These are phyloP conservation scores for Agonopterix alstromeriana DNA, from an alignment of 2,888 invertebrate species.

Conservation along the genomic window DNA sequence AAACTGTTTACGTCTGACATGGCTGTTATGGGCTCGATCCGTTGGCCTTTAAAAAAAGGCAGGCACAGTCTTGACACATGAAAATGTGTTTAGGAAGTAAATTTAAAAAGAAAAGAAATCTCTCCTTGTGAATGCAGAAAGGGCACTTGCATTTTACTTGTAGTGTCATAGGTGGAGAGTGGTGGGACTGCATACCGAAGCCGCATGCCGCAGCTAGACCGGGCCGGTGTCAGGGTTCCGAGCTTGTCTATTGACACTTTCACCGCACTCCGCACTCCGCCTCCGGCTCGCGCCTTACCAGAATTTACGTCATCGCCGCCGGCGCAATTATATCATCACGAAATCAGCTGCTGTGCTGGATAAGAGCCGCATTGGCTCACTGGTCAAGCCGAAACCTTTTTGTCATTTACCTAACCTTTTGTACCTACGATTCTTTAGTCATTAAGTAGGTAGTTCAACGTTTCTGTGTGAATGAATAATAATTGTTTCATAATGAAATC, in stretches of 20 bases:
- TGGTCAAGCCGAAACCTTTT: conserved; percentile 7
- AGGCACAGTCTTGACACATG: too few relatives aligned
- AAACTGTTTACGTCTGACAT: too few relatives aligned
- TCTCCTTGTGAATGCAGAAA: too few relatives aligned
- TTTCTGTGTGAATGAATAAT: neutral
- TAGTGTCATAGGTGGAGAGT: neutral
- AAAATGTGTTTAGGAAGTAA: too few relatives aligned
- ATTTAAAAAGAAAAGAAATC: too few relatives aligned
- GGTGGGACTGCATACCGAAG: neutral
- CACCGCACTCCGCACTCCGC: conserved; percentile 28
- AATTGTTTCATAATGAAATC: conserved; percentile 1
- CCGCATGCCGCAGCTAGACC: neutral
- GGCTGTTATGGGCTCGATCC: too few relatives aligned
- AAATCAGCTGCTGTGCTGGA: conserved; percentile 43
- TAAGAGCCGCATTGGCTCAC: conserved; percentile 36
- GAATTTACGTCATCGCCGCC: conserved; percentile 49
- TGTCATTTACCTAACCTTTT: neutral
- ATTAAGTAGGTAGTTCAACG: neutral
- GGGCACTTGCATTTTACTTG: too few relatives aligned
- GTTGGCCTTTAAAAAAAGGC: too few relatives aligned
- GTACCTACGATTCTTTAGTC: neutral
- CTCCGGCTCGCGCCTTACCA: conserved; percentile 35
- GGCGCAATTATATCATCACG: conserved; percentile 61
- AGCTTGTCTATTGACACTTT: conserved; percentile 55
- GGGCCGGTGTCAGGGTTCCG: conserved; percentile 36